Conservation (phyloP, 2,888 invertebrate species). For the Coelinius sp. region DNA sequence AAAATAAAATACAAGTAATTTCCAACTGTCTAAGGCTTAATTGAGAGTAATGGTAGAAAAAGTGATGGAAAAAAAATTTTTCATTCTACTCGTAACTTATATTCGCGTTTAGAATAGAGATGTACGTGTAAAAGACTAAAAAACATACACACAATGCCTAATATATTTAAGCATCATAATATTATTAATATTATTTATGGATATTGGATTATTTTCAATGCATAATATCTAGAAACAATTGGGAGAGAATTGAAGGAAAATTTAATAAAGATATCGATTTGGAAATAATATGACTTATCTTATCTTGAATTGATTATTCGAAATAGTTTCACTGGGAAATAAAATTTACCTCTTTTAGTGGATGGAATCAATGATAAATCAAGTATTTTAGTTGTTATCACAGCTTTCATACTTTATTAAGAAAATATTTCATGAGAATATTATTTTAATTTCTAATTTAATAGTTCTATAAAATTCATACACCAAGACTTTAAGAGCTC, state of each 20-base stretch:
- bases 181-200: conserved; percentile 67
- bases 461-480: conserved; percentile 50
- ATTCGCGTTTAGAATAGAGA: conserved; percentile 62
- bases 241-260: conserved; percentile 33
- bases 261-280: conserved; percentile 6
- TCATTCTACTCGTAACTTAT: conserved; percentile 57
- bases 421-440: conserved; percentile 60
- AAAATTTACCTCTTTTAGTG: not conserved
- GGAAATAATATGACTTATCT: conserved; percentile 1
- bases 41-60: conserved; percentile 24
- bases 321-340: not conserved
- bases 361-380: not conserved
- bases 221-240: conserved; percentile 57
- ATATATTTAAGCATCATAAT: conserved; percentile 60
- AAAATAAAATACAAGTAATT: not conserved
- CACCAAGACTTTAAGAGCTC: conserved; percentile 37
- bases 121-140: conserved; percentile 64
- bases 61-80: conserved; percentile 32
- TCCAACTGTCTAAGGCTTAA: not conserved
- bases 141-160: conserved; percentile 59
- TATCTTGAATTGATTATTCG: conserved; percentile 10
- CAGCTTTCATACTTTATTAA: conserved; percentile 57
- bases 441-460: conserved; percentile 35
- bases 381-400: conserved; percentile 50
- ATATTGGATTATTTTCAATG: conserved; percentile 65